These are phyloP conservation scores for Caranx ignobilis DNA, from an alignment of 2,113 vertebrate species.

Conservation along the genomic window DNA sequence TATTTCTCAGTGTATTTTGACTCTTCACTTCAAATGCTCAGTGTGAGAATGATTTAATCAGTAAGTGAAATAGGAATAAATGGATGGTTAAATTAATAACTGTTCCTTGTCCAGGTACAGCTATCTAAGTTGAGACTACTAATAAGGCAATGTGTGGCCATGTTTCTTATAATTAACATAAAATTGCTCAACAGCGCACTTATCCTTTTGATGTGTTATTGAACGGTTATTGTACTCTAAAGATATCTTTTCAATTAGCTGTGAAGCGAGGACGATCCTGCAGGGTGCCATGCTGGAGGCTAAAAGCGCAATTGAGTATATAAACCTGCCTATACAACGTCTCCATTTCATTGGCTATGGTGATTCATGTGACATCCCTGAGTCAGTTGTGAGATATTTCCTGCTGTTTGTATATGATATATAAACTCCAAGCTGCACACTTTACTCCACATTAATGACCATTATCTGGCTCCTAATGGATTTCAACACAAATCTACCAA, in stretches of 20 bases:
- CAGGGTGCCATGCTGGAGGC: slow-evolving; percentile 73
- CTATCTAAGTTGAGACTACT: slow-evolving; percentile 16
- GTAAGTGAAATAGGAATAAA: slow-evolving; percentile 29
- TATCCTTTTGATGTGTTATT: slow-evolving; percentile 55
- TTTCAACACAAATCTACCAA: slow-evolving; percentile 59
- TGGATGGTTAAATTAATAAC: slow-evolving; percentile 23
- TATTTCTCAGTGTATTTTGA: neutral
- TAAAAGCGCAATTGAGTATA: slow-evolving; percentile 70
- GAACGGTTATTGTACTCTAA: slow-evolving; percentile 65
- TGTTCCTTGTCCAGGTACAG: slow-evolving; percentile 16
- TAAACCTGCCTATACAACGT: slow-evolving; percentile 70
- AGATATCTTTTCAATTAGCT: slow-evolving; percentile 75
- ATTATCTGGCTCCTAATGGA: slow-evolving; percentile 58
- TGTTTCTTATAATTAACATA: slow-evolving; percentile 57
- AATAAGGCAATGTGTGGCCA: slow-evolving; percentile 24
- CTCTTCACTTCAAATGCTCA: slow-evolving; percentile 20
- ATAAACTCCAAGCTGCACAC: slow-evolving; percentile 43
- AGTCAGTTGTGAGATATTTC: slow-evolving; percentile 61
- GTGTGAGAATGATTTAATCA: slow-evolving; percentile 28
- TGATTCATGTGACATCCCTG: slow-evolving; percentile 72
- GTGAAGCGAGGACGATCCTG: slow-evolving; percentile 63
- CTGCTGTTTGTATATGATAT: slow-evolving; percentile 63
- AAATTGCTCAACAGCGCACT: slow-evolving; percentile 32
- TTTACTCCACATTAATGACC: slow-evolving; percentile 65
- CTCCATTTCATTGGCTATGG: slow-evolving; percentile 72